These are phyloP conservation scores for Oncopeltus fasciatus DNA, from an alignment of 1,140 invertebrate genomes.

Conservation along the genomic window DNA sequence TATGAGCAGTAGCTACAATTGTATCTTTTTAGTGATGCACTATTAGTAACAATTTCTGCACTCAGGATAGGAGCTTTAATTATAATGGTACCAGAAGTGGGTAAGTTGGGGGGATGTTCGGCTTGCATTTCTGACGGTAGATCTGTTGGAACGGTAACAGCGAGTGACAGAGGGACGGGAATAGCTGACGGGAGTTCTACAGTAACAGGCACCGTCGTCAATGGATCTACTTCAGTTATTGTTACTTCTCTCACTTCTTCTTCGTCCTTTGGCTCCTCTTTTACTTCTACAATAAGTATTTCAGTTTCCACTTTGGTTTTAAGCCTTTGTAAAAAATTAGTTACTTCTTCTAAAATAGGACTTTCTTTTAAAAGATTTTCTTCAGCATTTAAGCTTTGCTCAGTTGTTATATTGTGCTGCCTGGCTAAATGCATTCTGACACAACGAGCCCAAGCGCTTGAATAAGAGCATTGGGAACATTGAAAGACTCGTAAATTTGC, in stretches of 20 bases:
- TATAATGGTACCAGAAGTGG: neutral
- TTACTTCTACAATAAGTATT: slow-evolving; percentile 6
- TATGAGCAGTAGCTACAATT: slow-evolving; percentile 74
- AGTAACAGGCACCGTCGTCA: neutral
- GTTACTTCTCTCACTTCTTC: too few species aligned
- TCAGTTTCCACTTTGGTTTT: slow-evolving; percentile 43
- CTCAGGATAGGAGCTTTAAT: neutral
- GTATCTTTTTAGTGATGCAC: slow-evolving; percentile 49
- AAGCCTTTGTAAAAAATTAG: slow-evolving; percentile 49
- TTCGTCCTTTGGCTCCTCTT: too few species aligned
- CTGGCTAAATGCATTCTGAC: slow-evolving; percentile 54
- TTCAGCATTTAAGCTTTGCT: slow-evolving; percentile 33
- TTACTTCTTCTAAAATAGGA: slow-evolving; percentile 57
- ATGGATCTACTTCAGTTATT: neutral
- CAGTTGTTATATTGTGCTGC: slow-evolving; percentile 46
- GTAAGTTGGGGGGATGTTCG: too few species aligned
- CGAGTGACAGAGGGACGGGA: neutral
- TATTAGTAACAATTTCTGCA: neutral
- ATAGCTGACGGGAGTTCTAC: neutral
- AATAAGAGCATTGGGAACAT: slow-evolving; percentile 55
- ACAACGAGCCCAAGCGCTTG: slow-evolving; percentile 57
- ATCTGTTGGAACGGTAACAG: too few species aligned
- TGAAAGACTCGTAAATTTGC: slow-evolving; percentile 57
- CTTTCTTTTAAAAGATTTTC: slow-evolving; percentile 45
- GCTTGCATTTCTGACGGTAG: too few species aligned